Evolutionary conservation across 2,888 invertebrate genomes (phyloP), one percentile per base, ranked within the genome.

Genomic region (Nesidiocoris tenuis): DNA sequence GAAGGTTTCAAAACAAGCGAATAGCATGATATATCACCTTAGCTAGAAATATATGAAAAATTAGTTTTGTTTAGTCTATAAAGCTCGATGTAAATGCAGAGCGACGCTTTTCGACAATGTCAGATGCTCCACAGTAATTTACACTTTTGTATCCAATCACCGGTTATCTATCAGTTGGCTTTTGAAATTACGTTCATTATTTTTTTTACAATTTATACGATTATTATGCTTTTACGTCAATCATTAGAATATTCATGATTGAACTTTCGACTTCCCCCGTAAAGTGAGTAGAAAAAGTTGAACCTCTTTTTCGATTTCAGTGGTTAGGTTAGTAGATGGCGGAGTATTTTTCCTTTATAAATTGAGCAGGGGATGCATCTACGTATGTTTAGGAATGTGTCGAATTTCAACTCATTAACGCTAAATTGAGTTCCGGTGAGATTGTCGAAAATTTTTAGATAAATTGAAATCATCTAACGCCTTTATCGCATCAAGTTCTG

Each of bases 71-170:
- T 65, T 74, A 74, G 65, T 65, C 74, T 74, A 74, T 65, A 76
- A 77, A 77, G 77, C 77, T 77, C 77, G 77, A 77, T 75, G 75
- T 77, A 59, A 66, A 68, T 67, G 76, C 76, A 71, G 71, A 77
- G 72, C 63, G 61, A 61, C 18, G 61, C 2, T 70, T 25, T 65
- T 65, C 39, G 5, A 39, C 39, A 39, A 39, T 39, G 39, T 39
- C 39, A 18, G 54, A 22, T 67, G 56, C 56, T 67, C 56, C 67
- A 67, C 67, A 67, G 22, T n/a, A 21, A 67, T 39, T 65, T 65
- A 39, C 63, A 63, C 24, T 39, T n/a, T 39, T 39, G 3, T 12
- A 7, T 39, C 39, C 39, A 39, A 39, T 39, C 12, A 39, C 39
- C 39, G 39, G 39, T 39, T 39, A 39, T 39, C 39, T 7, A 39